Base-by-base conservation (phyloP, 2,113 vertebrate species). In the Vulpes ferrilata region DNA sequence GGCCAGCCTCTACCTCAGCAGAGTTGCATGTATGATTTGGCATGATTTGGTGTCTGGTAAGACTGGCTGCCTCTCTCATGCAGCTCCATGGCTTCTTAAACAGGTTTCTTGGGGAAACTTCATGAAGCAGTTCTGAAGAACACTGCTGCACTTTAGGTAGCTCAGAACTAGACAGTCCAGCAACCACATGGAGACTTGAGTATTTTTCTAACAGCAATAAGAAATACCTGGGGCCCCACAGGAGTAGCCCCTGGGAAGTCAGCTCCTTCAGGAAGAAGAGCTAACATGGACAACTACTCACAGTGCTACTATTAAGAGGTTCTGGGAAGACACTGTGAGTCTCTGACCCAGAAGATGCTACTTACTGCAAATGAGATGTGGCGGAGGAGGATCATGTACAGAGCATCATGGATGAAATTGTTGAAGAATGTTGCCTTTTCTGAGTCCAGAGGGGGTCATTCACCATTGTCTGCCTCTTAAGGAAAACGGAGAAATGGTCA, bases 161-260 rank as follows among this genome's bases (percentile, higher is more conserved):
- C 79, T 78, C 35, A 80, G 48, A 65, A 53, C 25, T 20, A 11
- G 76, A 10, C 12, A 62, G 0, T 30, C 3, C 16, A 65, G 19
- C 35, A 78, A 19, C 22, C 3, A 12, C 2, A 2, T 22, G 62
- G 15, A 69, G 23, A 30, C 12, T 15, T 35, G 1, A 20, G n/a
- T 48, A 71, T 85, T 79, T 67, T 82, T 32, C 53, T n/a, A 62
- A 22, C 27, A 89, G 73, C 95, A 93, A 76, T n/a, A 82, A 86
- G 53, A 69, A 89, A 62, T 27, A 88, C 10, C 4, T 8, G 43
- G n/a, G 23, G 7, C 4, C 30, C 17, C 48, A 25, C 0, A 85
- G 13, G 16, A 67, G 0, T 5, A 35, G 9, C 10, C 25, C 7
- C 17, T 22, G 8, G 2, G 23, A 95, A 93, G 11, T 92, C 79